Evolutionary conservation across 2,888 invertebrate genomes (phyloP), one percentile per base, ranked within the genome.

Genomic region (Reticulitermes lucifugus): DNA sequence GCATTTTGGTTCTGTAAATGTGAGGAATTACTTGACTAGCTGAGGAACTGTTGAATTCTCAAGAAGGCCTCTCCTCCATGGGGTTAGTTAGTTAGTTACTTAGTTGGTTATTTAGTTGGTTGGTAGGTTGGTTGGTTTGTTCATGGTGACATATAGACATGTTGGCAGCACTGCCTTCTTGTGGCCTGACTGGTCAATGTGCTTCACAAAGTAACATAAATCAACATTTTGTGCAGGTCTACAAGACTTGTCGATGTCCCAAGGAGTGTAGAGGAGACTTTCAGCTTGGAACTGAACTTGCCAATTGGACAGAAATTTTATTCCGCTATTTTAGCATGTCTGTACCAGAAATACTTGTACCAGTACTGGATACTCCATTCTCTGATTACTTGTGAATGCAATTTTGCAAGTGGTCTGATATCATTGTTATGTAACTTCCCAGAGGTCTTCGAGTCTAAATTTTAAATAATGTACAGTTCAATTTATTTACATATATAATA

Each of bases 221-320:
- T 55, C 1, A 55, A 55, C 18, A 55, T 18, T 18, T 55, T 46
- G 22, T 77, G 22, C 77, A 77, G 77, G n/a, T 77, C 75, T 21
- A 75, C 35, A 75, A 51, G 77, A n/a, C 22, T 46, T 77, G 77
- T 77, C 43, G 75, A 75, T 43, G 75, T 41, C 75, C 75, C 75
- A 75, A n/a, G 77, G 22, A 46, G 43, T 77, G 77, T 77, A 51
- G 46, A 77, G 9, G 77, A 77, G 77, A 35, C 77, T 77, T 73
- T 46, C 77, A 77, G n/a, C 77, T 5, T 9, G 21, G 21, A 35
- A 73, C 41, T 6, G 73, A 77, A 46, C 73, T 73, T 41, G 14
- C 65, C 2, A 73, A 1, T 29, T 71, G 71, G 60, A 60, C 18
- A 60, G 46, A n/a, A n/a, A 65, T 41, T 41, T 73, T 73, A 41